Evolutionary conservation across 1,140 invertebrate species (phyloP).

Genomic region (Hyles vespertilio): DNA sequence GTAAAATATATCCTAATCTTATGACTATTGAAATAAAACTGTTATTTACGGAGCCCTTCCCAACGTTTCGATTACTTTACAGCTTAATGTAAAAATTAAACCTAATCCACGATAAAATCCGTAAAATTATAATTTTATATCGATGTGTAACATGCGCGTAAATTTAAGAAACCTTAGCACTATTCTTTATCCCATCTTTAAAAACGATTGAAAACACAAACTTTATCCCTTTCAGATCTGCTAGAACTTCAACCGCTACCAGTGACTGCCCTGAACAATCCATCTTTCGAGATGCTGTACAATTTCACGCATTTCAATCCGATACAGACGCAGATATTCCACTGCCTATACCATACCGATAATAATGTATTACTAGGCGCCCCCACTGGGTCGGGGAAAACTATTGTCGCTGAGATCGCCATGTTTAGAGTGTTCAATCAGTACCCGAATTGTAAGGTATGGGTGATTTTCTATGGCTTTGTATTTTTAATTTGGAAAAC

Average conservation of each 20-base stretch:
- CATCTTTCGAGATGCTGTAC: conserved; percentile 88
- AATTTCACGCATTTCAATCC: conserved; percentile 98
- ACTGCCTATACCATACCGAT: conserved; percentile 96
- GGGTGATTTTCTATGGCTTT: background rate
- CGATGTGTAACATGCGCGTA: no score
- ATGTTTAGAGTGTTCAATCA: conserved; percentile 95
- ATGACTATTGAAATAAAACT: no score
- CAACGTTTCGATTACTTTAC: no score
- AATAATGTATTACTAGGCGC: conserved; percentile 96
- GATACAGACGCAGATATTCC: conserved; percentile 99
- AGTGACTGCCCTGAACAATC: conserved; percentile 87
- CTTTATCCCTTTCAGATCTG: conserved; percentile 80
- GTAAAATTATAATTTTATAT: no score
- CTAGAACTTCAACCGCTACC: conserved; percentile 94
- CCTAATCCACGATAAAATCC: no score
- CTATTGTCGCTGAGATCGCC: conserved; percentile 97
- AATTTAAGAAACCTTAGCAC: no score
- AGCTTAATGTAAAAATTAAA: no score
- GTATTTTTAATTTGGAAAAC: background rate
- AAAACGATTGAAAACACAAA: no score
- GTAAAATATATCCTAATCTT: no score
- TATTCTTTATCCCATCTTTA: no score
- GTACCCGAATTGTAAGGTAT: conserved; percentile 89
- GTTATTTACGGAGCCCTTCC: no score
- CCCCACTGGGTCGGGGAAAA: conserved; percentile 99